Base-by-base conservation (phyloP, 1,140 invertebrate species). In the Leptonema lineaticorne region DNA sequence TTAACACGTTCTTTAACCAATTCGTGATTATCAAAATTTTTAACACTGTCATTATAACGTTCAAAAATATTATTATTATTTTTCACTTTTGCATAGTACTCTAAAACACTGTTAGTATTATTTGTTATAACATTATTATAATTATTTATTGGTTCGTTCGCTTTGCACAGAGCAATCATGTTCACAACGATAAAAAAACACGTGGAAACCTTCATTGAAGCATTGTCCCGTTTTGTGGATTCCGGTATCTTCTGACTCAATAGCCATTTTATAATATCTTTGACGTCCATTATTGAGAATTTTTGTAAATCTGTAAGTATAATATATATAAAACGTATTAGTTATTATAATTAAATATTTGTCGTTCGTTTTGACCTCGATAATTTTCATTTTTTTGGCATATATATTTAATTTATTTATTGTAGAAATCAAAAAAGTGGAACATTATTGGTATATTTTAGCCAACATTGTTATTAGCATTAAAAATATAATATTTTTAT, bases 241-340 rank as follows among this genome's bases (percentile, higher is more conserved):
- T 53, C 22, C 8, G 50, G 50, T 26, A 22, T 22, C n/a, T 53
- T 53, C 3, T 46, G 9, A 50, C 58, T 69, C 56, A 69, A 67
- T 16, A 72, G 50, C 64, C 67, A 72, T 41, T 69, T 69, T 4
- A 72, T 67, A 4, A 72, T 67, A 1, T 72, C 70, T 50, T 72
- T 72, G 1, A 72, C 33, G 68, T 72, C 70, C 70, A 72, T 72
- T 62, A 66, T 65, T 46, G 24, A 26, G n/a, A n/a, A n/a, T n/a
- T n/a, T n/a, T n/a, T n/a, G n/a, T n/a, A n/a, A n/a, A n/a, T n/a
- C n/a, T n/a, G n/a, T n/a, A n/a, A n/a, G n/a, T n/a, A n/a, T n/a
- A n/a, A n/a, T n/a, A n/a, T n/a, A n/a, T n/a, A n/a, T n/a, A n/a
- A n/a, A n/a, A n/a, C n/a, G n/a, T n/a, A n/a, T n/a, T n/a, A n/a